Evolutionary conservation across 64 coral and sea anemone genomes (phyloP), one percentile per base, ranked within the genome.

Genomic region (Anthopleura sola): DNA sequence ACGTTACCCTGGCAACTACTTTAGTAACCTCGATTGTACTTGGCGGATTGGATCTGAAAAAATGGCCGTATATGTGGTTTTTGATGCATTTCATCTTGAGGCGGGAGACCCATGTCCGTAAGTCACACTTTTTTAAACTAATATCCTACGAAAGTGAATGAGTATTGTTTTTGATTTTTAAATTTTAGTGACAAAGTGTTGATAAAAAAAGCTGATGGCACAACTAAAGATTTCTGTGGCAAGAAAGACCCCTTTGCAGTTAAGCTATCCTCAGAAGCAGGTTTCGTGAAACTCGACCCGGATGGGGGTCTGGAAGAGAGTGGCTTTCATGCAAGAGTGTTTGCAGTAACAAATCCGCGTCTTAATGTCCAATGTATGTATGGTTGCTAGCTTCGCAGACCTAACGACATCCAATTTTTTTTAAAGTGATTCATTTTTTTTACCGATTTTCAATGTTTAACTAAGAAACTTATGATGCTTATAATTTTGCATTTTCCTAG

Each of bases 221-320:
- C 10, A 60, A 60, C 15, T 17, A 37, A 39, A 21, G 37, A 23
- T 20, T 84, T 31, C 17, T 84, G 82, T 64, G 82, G 82, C 2
- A 84, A 84, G 16, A 57, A 12, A 12, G 18, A 55, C 20, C 82
- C 82, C 1, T 84, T 84, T 62, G 82, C 82, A 37, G 82, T 84
- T 15, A 28, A 69, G 64, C 28, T 69, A 69, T 60, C 55, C 20
- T 19, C 48, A 84, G 39, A 49, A 38, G 12, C 39, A 39, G 28
- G 55, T 34, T 38, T 37, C 17, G 82, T 84, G 29, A 23, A 13
- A 12, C 82, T 84, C 14, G 24, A 60, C 20, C 38, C 82, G 20
- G 82, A 84, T 32, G 39, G 39, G 21, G 82, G 82, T 64, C 33
- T 84, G 39, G 82, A 84, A 28, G 31, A 84, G 60, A 84, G 37